Evolutionary conservation across 1,140 invertebrate species (phyloP).

Genomic region (Sesamia nonagrioides): DNA sequence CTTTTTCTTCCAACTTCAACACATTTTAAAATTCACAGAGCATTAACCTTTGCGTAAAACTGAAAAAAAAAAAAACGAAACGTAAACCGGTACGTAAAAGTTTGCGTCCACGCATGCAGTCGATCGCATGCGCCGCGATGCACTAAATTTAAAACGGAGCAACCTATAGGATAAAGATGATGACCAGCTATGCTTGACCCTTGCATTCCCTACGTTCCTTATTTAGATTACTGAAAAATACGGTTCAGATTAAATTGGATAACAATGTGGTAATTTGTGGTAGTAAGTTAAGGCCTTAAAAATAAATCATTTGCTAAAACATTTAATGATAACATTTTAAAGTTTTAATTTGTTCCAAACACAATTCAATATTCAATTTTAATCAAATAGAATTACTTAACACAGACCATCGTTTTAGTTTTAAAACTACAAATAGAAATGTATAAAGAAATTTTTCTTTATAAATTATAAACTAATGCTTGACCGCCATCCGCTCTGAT

Average conservation of each 20-base stretch:
- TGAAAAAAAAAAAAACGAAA: slow-evolving; percentile 32
- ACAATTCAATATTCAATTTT: background rate
- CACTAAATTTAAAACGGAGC: slow-evolving; percentile 76
- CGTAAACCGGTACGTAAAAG: slow-evolving; percentile 55
- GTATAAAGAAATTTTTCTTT: no score
- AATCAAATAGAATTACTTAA: background rate
- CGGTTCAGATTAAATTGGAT: background rate
- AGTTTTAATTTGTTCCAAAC: background rate
- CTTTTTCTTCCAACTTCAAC: no score
- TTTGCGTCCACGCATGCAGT: slow-evolving; percentile 61
- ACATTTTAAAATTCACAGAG: slow-evolving; percentile 7
- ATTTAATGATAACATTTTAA: background rate
- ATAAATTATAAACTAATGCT: no score
- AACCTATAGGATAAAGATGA: slow-evolving; percentile 56
- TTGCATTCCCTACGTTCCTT: slow-evolving; percentile 19
- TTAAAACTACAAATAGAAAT: background rate
- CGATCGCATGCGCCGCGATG: slow-evolving; percentile 65
- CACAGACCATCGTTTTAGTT: background rate
- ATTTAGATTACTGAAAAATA: background rate
- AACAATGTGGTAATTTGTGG: background rate
- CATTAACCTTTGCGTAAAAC: background rate
- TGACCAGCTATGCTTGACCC: slow-evolving; percentile 56
- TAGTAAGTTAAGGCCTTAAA: background rate
- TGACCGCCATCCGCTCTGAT: no score
- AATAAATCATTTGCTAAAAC: no score